Base-by-base conservation (phyloP, 2,888 invertebrate species). In the Orthosia cruda region DNA sequence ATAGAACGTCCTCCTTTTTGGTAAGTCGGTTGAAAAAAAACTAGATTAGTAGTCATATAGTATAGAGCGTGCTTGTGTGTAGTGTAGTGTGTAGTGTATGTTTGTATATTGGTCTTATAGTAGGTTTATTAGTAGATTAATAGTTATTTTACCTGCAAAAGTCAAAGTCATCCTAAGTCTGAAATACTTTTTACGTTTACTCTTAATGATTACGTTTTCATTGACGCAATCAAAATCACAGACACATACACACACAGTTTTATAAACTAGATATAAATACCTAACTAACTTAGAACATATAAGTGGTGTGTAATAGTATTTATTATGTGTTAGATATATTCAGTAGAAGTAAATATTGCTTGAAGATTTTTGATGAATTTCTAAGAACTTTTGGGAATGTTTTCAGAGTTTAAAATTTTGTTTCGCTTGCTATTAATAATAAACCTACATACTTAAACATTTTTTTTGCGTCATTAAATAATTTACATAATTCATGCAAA, bases 401-500 rank as follows among this genome's bases (percentile, higher is more conserved):
- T 32, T 32, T 7, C 32, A 32, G 32, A 32, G 32, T 32, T 32
- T 32, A 32, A 5, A 32, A 32, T 32, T 32, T 32, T 32, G 32
- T 32, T 40, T 40, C 40, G 40, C 9, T 40, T 45, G 16, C 26
- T 72, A n/a, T 4, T 16, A 45, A 5, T 16, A 45, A 73, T n/a
- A 26, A 26, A 74, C n/a, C 13, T 20, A 50, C 2, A 45, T 61
- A 18, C 0, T 26, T 45, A n/a, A 23, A 59, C 26, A n/a, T 47
- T 32, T 12, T 50, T 40, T 40, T n/a, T n/a, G 0, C 55, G 9
- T 12, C 18, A 50, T 26, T 57, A 16, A 74, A 59, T 62, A 52
- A 70, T 74, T n/a, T 13, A 18, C 66, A 64, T 74, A 81, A 79
- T 77, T 63, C 57, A 79, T 76, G 57, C 71, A 71, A 74, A 80